Evolutionary conservation across 2,888 invertebrate genomes (phyloP).

Genomic region (Cantharis rufa): DNA sequence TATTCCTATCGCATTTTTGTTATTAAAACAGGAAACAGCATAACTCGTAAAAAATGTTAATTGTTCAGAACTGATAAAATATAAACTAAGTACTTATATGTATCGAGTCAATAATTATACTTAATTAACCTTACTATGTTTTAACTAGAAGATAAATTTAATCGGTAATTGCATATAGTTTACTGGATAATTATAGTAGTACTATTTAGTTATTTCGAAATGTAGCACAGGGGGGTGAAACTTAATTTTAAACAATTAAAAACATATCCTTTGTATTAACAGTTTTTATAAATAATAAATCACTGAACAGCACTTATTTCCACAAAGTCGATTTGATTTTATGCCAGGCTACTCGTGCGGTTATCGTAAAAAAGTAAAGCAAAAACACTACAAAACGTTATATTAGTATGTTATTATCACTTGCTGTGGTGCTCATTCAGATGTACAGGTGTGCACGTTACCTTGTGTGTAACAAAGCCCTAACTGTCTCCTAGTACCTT

Average conservation of each 20-base stretch:
- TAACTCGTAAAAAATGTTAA: slow-evolving; percentile 1
- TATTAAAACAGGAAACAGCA: background rate
- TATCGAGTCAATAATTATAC: slow-evolving; percentile 20
- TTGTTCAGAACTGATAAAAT: slow-evolving; percentile 4
- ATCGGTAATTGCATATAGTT: background rate
- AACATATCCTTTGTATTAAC: background rate
- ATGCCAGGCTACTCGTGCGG: background rate
- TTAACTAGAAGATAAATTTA: slow-evolving; percentile 9
- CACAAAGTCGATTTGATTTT: background rate
- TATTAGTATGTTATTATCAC: slow-evolving; percentile 23
- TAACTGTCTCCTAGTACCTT: slow-evolving; percentile 39
- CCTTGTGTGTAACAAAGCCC: slow-evolving; percentile 32
- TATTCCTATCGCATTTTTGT: background rate
- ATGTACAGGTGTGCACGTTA: slow-evolving; percentile 37
- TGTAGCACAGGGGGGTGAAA: background rate
- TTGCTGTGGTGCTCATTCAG: slow-evolving; percentile 27
- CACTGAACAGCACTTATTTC: background rate
- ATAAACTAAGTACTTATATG: background rate
- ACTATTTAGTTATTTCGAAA: background rate
- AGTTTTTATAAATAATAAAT: background rate
- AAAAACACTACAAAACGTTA: background rate
- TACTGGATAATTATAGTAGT: background rate
- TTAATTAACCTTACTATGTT: slow-evolving; percentile 18
- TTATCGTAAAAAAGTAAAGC: background rate
- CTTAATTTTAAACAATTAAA: background rate